These are phyloP conservation scores for Raja brachyura DNA, from an alignment of 2,113 vertebrate species.

Conservation along the genomic window DNA sequence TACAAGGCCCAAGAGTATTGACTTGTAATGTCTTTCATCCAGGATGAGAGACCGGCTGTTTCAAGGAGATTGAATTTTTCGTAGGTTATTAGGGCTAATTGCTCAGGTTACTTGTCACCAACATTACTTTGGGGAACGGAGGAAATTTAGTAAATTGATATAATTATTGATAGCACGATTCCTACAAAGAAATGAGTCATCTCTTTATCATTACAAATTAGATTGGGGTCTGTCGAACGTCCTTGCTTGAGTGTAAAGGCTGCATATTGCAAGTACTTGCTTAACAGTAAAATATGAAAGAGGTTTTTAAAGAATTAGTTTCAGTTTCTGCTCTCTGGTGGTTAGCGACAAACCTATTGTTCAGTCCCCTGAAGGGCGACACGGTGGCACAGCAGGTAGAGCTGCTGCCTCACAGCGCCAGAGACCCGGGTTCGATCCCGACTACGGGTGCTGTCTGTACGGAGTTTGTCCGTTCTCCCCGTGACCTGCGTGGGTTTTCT, in stretches of 20 bases:
- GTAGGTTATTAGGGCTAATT: not conserved
- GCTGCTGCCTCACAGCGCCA: too few species aligned
- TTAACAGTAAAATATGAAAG: not conserved
- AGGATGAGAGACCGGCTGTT: not conserved
- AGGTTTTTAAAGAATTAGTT: not conserved
- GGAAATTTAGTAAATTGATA: not conserved
- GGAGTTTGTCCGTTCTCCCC: too few species aligned
- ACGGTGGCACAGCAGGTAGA: too few species aligned
- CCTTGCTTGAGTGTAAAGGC: not conserved
- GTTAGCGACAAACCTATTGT: too few species aligned
- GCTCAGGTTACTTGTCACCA: not conserved
- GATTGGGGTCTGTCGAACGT: not conserved
- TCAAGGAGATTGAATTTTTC: not conserved
- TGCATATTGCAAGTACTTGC: not conserved
- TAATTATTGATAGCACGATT: not conserved
- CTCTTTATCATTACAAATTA: not conserved
- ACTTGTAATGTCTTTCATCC: too few species aligned
- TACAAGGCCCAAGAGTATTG: not conserved
- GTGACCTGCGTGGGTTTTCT: too few species aligned
- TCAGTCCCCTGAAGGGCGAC: too few species aligned
- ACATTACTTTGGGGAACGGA: not conserved
- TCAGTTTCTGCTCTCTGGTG: not conserved
- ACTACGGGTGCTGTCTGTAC: too few species aligned
- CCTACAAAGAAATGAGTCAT: not conserved
- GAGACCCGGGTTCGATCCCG: too few species aligned